A percentile compares a stretch with the other conserved stretches of the same genome.
These are phyloP conservation scores for Stictocephala bisonia DNA, from an alignment of 2,888 invertebrate genomes.

Conservation along the genomic window DNA sequence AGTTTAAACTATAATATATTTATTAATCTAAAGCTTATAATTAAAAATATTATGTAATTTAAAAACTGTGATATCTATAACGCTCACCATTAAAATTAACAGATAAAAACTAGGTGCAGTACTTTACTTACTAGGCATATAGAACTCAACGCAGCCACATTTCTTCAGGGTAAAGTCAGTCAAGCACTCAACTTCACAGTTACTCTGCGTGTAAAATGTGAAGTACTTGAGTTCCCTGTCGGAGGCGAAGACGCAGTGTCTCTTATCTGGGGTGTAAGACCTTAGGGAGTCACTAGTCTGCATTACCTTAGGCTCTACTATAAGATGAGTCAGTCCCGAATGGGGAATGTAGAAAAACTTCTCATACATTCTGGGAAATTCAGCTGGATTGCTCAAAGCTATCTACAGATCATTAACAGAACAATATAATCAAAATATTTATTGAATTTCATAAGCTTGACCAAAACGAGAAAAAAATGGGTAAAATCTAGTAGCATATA, in stretches of 20 bases:
- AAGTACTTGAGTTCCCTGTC: constrained; percentile 75
- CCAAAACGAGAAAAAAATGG: too few relatives aligned
- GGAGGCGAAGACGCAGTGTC: constrained; percentile 74
- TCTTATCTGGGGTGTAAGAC: constrained; percentile 69
- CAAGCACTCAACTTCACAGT: constrained; percentile 79
- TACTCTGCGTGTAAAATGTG: constrained; percentile 77
- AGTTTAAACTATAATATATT: too few relatives aligned
- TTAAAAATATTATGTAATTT: too few relatives aligned
- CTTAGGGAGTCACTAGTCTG: constrained; percentile 75
- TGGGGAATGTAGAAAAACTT: constrained; percentile 78
- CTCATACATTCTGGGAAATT: constrained; percentile 74
- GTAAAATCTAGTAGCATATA: too few relatives aligned
- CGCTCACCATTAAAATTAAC: too few relatives aligned
- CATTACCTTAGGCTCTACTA: constrained; percentile 80
- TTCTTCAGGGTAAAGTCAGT: constrained; percentile 73
- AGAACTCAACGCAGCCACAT: constrained; percentile 77
- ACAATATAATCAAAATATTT: constrained; percentile 2
- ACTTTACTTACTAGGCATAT: constrained; percentile 75
- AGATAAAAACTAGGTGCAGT: too few relatives aligned
- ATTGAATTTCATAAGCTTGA: too few relatives aligned
- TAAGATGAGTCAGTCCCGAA: constrained; percentile 76
- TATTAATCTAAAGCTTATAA: too few relatives aligned
- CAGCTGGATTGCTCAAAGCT: constrained; percentile 75
- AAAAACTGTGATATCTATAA: too few relatives aligned
- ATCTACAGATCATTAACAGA: too few relatives aligned